Percentiles rank a stretch among this genome's conserved stretches.
Conservation (phyloP, 2,797 vertebrate species). For the Acanthurus lineatus region DNA sequence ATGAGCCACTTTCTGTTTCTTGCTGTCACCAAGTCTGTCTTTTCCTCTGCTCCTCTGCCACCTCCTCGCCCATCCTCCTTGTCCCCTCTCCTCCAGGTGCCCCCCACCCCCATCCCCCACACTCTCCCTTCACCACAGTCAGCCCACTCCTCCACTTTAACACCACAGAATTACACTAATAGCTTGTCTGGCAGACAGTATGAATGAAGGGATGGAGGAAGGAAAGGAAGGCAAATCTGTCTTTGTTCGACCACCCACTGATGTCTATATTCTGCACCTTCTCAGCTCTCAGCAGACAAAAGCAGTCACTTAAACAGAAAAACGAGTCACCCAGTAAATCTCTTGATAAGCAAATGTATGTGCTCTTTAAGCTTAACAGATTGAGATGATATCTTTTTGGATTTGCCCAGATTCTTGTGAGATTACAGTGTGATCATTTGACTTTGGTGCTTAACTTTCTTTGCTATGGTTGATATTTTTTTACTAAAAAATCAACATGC, state of each 20-base stretch:
- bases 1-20: not conserved
- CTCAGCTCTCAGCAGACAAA: slow-evolving; percentile 12
- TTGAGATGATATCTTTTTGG: not conserved
- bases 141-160: slow-evolving; percentile 50
- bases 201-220: slow-evolving; percentile 42
- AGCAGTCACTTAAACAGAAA: slow-evolving; percentile 4
- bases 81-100: not conserved
- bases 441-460: not conserved
- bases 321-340: slow-evolving; percentile 9
- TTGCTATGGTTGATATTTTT: not conserved
- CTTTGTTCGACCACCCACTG: slow-evolving; percentile 49
- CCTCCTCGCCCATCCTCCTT: not conserved
- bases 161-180: slow-evolving; percentile 62
- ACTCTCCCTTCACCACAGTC: slow-evolving; percentile 37
- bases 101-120: not conserved
- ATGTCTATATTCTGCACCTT: slow-evolving; percentile 35
- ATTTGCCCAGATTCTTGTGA: slow-evolving; percentile 1
- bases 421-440: not conserved
- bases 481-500: not conserved
- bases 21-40: slow-evolving; percentile 28
- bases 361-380: slow-evolving; percentile 28
- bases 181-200: slow-evolving; percentile 60
- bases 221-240: slow-evolving; percentile 38
- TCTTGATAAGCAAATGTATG: slow-evolving; percentile 16
- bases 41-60: not conserved